phyloP scores from a whole-genome alignment of 2,113 vertebrate genomes.

The Meriones unguiculatus region DNA sequence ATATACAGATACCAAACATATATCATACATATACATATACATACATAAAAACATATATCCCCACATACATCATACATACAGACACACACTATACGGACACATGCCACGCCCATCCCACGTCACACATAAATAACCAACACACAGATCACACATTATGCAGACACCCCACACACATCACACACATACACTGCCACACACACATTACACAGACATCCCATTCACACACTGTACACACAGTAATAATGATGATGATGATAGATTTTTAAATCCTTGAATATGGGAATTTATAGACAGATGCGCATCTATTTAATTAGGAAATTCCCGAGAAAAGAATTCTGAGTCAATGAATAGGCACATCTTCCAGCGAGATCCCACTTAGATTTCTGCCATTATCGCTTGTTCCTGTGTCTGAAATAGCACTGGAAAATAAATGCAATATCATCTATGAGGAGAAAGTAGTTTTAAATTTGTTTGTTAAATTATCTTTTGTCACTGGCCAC shows the following conservation, averaged over 20 bases:
- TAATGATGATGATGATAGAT: neutral
- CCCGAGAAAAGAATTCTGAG: neutral
- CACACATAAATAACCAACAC: too few relatives aligned
- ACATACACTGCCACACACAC: neutral
- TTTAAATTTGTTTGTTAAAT: slow-evolving; percentile 51
- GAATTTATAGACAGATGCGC: neutral
- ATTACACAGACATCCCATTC: neutral
- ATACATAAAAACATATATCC: too few relatives aligned
- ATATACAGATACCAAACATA: too few relatives aligned
- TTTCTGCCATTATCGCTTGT: neutral
- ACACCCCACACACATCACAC: neutral
- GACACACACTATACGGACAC: too few relatives aligned
- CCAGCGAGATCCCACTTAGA: neutral
- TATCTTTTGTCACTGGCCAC: neutral
- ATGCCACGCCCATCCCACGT: too few relatives aligned
- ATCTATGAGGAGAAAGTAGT: neutral
- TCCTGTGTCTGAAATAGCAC: neutral
- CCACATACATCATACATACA: too few relatives aligned
- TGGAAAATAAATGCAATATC: neutral
- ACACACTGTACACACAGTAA: neutral
- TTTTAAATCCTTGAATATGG: neutral
- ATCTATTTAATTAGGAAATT: slow-evolving; percentile 31
- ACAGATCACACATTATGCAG: neutral
- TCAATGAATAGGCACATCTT: neutral
- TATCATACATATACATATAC: too few relatives aligned